Conservation (phyloP, 1,140 invertebrate genomes). For the Linepithema humile region DNA sequence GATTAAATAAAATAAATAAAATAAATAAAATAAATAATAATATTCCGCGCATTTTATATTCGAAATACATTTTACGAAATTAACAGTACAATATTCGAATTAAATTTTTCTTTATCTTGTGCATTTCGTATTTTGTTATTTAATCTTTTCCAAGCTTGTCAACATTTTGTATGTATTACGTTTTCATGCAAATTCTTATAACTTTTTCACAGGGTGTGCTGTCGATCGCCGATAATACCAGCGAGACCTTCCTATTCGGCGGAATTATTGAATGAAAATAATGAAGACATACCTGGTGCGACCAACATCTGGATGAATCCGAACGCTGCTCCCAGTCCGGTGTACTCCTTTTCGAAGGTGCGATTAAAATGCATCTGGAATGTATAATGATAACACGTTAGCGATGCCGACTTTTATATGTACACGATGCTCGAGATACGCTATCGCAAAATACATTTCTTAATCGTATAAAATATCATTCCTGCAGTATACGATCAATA, state of each 20-base stretch:
- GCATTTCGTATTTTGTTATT: background rate
- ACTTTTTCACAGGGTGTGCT: constrained; percentile 87
- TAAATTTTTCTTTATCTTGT: constrained; percentile 27
- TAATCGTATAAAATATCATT: background rate
- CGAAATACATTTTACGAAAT: background rate
- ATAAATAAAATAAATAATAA: no score
- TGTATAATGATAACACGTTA: background rate
- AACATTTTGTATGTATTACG: background rate
- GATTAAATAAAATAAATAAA: no score
- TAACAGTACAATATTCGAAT: background rate
- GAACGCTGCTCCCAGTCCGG: constrained; percentile 80
- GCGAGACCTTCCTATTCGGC: constrained; percentile 89
- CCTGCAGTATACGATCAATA: constrained; percentile 40
- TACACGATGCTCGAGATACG: background rate
- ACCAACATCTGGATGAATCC: constrained; percentile 91
- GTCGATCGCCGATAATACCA: constrained; percentile 91
- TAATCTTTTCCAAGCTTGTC: background rate
- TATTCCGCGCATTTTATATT: no score
- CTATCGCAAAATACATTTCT: background rate
- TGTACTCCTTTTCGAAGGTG: constrained; percentile 65
- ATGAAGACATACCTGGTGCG: constrained; percentile 79
- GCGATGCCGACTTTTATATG: no score
- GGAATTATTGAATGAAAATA: constrained; percentile 83
- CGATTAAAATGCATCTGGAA: background rate
- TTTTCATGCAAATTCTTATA: constrained; percentile 43